Evolutionary conservation across 1,140 invertebrate species (phyloP).

Genomic region (Patella vulgata): DNA sequence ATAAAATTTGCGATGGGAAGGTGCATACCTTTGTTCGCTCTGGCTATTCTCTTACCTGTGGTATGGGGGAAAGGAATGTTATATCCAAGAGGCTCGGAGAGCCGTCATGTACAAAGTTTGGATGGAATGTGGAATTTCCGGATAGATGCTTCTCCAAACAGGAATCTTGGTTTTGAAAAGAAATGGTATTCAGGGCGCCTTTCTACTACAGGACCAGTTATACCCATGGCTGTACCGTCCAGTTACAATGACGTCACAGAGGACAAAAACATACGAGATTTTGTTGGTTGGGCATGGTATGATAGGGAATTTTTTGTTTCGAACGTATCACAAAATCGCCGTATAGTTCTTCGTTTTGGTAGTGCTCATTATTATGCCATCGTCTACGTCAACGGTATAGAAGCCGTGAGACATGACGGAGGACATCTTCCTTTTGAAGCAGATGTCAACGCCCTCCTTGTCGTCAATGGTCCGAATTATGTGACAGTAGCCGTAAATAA

Average conservation of each 20-base stretch:
- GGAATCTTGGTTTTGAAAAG: slow-evolving; percentile 78
- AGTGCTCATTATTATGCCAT: slow-evolving; percentile 86
- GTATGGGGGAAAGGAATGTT: too few species aligned
- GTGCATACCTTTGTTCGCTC: too few species aligned
- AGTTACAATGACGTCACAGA: slow-evolving; percentile 95
- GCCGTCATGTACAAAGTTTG: slow-evolving; percentile 77
- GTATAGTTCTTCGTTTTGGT: slow-evolving; percentile 85
- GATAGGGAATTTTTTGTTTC: slow-evolving; percentile 71
- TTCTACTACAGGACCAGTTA: slow-evolving; percentile 56
- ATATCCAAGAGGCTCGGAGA: slow-evolving; percentile 85
- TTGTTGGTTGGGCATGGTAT: slow-evolving; percentile 82
- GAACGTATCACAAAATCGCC: slow-evolving; percentile 76
- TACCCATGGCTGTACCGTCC: slow-evolving; percentile 93
- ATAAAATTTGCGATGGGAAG: too few species aligned
- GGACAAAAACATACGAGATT: slow-evolving; percentile 81
- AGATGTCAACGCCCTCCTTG: slow-evolving; percentile 79
- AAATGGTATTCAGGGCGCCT: slow-evolving; percentile 71
- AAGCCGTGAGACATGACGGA: slow-evolving; percentile 85
- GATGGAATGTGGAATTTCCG: slow-evolving; percentile 93
- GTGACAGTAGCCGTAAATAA: slow-evolving; percentile 96
- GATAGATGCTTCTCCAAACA: slow-evolving; percentile 73
- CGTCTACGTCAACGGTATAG: slow-evolving; percentile 89
- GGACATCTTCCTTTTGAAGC: slow-evolving; percentile 95
- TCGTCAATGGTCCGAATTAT: slow-evolving; percentile 76
- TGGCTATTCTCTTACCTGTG: too few species aligned